phyloP scores from a whole-genome alignment of 2,888 invertebrate species.

The Drosophila meridionalis region DNA sequence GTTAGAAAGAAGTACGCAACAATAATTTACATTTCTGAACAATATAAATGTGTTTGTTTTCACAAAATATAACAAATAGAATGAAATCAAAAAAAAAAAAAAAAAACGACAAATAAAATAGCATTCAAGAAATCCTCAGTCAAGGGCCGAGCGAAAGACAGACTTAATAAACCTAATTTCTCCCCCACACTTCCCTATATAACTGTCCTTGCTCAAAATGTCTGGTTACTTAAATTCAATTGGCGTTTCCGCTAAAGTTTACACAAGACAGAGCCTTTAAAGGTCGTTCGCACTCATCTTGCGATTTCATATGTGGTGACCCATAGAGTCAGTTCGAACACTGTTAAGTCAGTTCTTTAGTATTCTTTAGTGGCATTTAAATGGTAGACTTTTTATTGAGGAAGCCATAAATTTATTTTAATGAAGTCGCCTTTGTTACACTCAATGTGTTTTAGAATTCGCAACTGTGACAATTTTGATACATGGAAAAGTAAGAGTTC shows the following conservation, averaged over 20 bases:
- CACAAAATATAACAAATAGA: conserved; percentile 37
- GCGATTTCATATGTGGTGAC: conserved; percentile 58
- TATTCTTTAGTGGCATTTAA: conserved; percentile 39
- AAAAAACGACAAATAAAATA: conserved; percentile 17
- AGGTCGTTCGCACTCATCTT: conserved; percentile 53
- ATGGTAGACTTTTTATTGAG: conserved; percentile 67
- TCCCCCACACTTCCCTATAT: background rate
- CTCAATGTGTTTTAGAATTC: conserved; percentile 75
- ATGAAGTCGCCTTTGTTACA: conserved; percentile 65
- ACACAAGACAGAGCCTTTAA: background rate
- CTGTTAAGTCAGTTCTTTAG: conserved; percentile 36
- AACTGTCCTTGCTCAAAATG: conserved; percentile 15
- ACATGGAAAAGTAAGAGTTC: no score
- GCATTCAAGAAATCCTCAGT: conserved; percentile 42
- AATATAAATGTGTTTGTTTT: conserved; percentile 78
- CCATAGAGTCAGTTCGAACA: conserved; percentile 3
- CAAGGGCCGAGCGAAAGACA: conserved; percentile 61
- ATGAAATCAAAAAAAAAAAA: conserved; percentile 59
- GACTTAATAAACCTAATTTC: conserved; percentile 27
- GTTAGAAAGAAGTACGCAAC: conserved; percentile 10
- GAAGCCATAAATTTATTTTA: conserved; percentile 77
- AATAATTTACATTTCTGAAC: conserved; percentile 80
- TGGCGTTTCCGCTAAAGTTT: conserved; percentile 73
- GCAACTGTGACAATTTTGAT: conserved; percentile 52
- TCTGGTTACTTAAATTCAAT: conserved; percentile 77